Conservation (phyloP, 2,113 vertebrate species). For the Onychostruthus taczanowskii region DNA sequence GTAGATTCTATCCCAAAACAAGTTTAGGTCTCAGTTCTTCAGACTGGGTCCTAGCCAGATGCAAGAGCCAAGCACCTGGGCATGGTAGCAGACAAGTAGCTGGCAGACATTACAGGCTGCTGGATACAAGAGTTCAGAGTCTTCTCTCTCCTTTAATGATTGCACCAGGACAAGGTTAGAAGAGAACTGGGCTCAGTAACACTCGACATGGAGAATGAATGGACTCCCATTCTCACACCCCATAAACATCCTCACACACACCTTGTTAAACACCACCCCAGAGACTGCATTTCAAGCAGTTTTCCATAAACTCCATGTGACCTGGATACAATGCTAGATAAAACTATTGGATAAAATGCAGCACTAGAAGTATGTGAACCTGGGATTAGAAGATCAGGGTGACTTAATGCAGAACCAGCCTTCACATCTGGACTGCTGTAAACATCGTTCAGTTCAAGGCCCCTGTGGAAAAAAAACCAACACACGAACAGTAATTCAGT, state of each 20-base stretch:
- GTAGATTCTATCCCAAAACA: not conserved
- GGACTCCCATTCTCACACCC: conserved; percentile 43
- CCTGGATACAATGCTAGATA: conserved; percentile 25
- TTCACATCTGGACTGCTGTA: conserved; percentile 34
- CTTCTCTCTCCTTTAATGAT: not conserved
- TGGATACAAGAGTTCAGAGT: not conserved
- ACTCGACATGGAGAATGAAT: not conserved
- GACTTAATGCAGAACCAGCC: conserved; percentile 26
- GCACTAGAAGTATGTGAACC: not conserved
- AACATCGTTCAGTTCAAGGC: not conserved
- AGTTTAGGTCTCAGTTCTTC: not conserved
- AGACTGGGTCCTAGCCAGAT: not conserved
- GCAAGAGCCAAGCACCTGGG: not conserved
- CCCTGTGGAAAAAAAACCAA: not conserved
- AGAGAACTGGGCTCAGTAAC: conserved; percentile 14
- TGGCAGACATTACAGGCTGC: not conserved
- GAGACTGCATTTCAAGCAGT: conserved; percentile 32
- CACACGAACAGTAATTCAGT: not conserved
- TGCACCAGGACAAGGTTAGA: not conserved
- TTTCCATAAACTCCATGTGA: conserved; percentile 42
- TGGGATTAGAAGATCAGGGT: conserved; percentile 45
- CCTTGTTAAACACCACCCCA: conserved; percentile 41
- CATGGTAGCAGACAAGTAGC: not conserved
- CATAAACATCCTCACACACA: conserved; percentile 48
- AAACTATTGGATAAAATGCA: not conserved